phyloP scores from a whole-genome alignment of 2,888 invertebrate genomes.

The Opisthograptis luteolata region DNA sequence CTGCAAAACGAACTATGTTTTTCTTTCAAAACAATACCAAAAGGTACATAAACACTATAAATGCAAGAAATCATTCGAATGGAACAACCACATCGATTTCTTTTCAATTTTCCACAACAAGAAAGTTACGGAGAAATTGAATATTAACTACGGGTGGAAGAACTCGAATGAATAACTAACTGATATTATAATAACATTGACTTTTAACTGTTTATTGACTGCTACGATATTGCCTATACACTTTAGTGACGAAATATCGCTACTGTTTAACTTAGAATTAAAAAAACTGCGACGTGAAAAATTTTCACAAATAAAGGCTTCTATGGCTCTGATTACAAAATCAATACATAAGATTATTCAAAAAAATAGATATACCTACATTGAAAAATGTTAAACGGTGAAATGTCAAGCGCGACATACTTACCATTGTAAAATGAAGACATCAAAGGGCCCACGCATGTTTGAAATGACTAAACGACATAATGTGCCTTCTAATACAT shows the following conservation, averaged over 20 bases:
- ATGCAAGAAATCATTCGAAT: conserved; percentile 2
- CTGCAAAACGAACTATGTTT: too few species aligned
- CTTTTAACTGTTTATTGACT: not conserved
- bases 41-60: conserved; percentile 1
- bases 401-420: too few species aligned
- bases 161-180: conserved; percentile 3
- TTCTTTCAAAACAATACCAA: not conserved
- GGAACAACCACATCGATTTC: conserved; percentile 25
- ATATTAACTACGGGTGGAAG: conserved; percentile 16
- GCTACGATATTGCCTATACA: not conserved
- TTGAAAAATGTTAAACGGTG: too few species aligned
- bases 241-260: not conserved
- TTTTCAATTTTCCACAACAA: conserved; percentile 31
- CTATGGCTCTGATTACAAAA: too few species aligned
- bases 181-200: not conserved
- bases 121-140: conserved; percentile 32
- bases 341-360: too few species aligned
- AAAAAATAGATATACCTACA: too few species aligned
- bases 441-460: too few species aligned
- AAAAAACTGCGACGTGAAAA: too few species aligned
- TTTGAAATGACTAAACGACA: too few species aligned
- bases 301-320: too few species aligned
- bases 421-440: not conserved
- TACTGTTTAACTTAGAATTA: too few species aligned
- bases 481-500: conserved; percentile 4